Evolutionary conservation across 2,113 vertebrate species (phyloP), one percentile per base, ranked within the genome.

Genomic region (Clarias gariepinus): DNA sequence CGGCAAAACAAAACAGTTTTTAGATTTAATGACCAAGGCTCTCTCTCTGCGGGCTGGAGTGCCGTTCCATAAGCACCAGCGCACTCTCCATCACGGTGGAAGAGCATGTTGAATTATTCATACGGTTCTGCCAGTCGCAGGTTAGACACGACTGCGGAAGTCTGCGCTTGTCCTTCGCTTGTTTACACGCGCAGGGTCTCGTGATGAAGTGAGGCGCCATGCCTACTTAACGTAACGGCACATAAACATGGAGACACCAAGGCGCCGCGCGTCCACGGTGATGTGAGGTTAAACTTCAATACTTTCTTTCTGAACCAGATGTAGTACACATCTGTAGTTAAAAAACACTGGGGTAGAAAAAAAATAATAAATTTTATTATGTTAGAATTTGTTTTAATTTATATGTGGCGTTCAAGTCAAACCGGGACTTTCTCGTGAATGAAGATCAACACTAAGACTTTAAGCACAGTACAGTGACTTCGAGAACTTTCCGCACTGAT

Each of bases 41-140:
- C 68, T 25, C 88, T 83, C 88, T 84, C 90, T 90, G 90, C 55
- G 2, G 2, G 85, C 89, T 76, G 28, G 90, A 93, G 92, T 81
- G 93, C 92, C 84, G 90, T 89, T 90, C 76, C 30, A 85, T 53
- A 83, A 85, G 86, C 83, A 87, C 78, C 33, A 84, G 84, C 88
- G 81, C 90, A 89, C 88, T 87, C 91, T 94, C 91, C 91, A 92
- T 93, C 94, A 92, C 87, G 52, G 87, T 89, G 87, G 92, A 78
- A 92, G 91, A 90, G 93, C 90, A 89, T 82, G 68, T 55, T 91
- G 94, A 82, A 95, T 94, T 94, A 95, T 95, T 95, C 90, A 95
- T 88, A 87, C 9, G 79, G 88, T 87, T 89, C 91, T 86, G 82
- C 87, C 87, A 85, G 85, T 83, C 89, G 88, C 85, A 89, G 91